Conservation (phyloP, 2,113 vertebrate genomes). For the Microcebus lehilahytsara region DNA sequence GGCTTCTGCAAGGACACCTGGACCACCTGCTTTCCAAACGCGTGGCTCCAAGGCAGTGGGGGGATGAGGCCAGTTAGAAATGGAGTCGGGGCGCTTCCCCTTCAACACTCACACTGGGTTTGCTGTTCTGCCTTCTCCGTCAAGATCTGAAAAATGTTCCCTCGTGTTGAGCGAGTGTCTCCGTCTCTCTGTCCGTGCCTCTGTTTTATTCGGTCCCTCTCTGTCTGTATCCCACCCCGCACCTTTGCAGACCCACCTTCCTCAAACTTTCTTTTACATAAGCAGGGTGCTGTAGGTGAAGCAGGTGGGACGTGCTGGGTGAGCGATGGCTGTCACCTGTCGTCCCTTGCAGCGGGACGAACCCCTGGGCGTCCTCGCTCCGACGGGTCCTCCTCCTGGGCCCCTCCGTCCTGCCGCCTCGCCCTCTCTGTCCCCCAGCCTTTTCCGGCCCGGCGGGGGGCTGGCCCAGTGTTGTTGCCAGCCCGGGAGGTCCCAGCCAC, state of each 20-base stretch:
- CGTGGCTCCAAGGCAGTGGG: not conserved
- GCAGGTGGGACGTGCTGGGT: fast-evolving
- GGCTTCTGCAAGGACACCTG: not conserved
- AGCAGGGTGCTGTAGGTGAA: not conserved
- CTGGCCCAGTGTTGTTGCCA: slow-evolving; percentile 71
- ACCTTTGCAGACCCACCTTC: not conserved
- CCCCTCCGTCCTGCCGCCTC: fast-evolving
- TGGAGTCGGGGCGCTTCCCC: fast-evolving
- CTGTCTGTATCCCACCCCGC: fast-evolving
- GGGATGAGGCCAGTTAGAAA: not conserved
- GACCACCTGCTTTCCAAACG: not conserved
- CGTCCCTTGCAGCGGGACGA: fast-evolving
- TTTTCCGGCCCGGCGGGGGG: not conserved
- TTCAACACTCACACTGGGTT: fast-evolving
- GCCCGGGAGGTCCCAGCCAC: slow-evolving; percentile 57
- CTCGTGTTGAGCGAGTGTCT: fast-evolving
- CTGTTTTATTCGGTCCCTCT: fast-evolving
- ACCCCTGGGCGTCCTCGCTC: not conserved
- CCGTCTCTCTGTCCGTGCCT: fast-evolving
- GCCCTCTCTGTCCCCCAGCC: not conserved
- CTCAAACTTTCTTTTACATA: not conserved
- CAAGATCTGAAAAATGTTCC: too few relatives aligned
- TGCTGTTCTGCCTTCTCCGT: not conserved
- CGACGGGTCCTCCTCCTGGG: fast-evolving
- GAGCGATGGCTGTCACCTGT: fast-evolving